Base-by-base conservation (phyloP, 2,888 invertebrate species). In the Pseudolycoriella hygida region DNA sequence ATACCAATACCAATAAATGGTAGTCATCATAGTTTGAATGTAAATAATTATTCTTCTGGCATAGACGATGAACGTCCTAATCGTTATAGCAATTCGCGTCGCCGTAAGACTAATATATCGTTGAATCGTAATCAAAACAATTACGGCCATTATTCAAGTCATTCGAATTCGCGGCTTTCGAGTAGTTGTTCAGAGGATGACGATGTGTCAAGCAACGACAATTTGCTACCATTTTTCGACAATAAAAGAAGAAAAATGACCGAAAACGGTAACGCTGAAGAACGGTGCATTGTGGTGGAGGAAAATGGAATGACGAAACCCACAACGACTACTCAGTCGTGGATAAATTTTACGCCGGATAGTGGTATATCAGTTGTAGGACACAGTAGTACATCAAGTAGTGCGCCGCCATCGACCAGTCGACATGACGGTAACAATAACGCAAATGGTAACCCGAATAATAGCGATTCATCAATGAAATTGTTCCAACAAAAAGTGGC, bases 401-500 rank as follows among this genome's bases (percentile, higher is more conserved):
- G 45, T 11, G 30, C 25, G 30, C n/a, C 43, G n/a, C 32, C 19
- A 15, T 10, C 45, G 45, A 30, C 46, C 46, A 47, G 46, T 43
- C 47, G 47, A 14, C 48, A 50, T 32, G 47, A 50, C 32, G 48
- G 47, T 40, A 52, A 42, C 10, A 49, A 44, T 40, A 46, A 49
- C 41, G 39, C 45, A 43, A 51, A 46, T 3, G 49, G 43, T 40
- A 47, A 43, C 41, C 37, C 18, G 20, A 50, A 49, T 42, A 50
- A 46, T 46, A 53, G 52, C 39, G 51, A 52, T 40, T 49, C 51
- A 14, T 49, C 54, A 4, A 52, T 54, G 17, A 56, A 54, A 50
- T 46, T 56, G 45, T 57, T 56, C 49, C 55, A 57, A 41, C 76
- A 74, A 49, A 68, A 76, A 38, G 68, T 75, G 34, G 74, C 75